phyloP scores from a whole-genome alignment of 2,797 vertebrate genomes.

The Erithacus rubecula region DNA sequence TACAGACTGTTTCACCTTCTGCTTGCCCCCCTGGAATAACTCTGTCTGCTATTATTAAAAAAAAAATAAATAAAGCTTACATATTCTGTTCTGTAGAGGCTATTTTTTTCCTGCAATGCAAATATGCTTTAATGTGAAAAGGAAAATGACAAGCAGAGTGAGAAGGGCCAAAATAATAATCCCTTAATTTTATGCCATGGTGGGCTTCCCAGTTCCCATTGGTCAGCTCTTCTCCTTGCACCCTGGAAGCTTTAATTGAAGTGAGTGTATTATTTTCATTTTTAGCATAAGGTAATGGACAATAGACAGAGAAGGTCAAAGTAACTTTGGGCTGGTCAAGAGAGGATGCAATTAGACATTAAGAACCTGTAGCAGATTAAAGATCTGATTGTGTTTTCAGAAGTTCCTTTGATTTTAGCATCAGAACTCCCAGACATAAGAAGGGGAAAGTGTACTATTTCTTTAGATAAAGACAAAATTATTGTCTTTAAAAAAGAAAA shows the following conservation, averaged over 20 bases:
- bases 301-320: neutral
- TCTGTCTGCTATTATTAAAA: neutral
- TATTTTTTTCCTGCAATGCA: neutral
- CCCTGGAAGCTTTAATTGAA: neutral
- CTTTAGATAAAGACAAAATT: neutral
- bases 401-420: neutral
- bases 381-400: neutral
- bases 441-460: neutral
- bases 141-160: neutral
- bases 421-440: neutral
- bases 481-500: neutral
- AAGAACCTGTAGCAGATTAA: neutral
- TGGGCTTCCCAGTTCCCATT: neutral
- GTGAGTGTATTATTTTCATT: neutral
- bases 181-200: neutral
- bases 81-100: neutral
- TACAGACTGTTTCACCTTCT: neutral
- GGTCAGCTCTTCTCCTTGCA: neutral
- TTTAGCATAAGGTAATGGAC: neutral
- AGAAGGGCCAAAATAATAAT: neutral
- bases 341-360: neutral
- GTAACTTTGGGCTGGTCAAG: neutral
- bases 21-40: neutral
- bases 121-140: neutral
- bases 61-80: neutral